Conservation (phyloP, 2,113 vertebrate genomes). For the Peucedramus taeniatus region DNA sequence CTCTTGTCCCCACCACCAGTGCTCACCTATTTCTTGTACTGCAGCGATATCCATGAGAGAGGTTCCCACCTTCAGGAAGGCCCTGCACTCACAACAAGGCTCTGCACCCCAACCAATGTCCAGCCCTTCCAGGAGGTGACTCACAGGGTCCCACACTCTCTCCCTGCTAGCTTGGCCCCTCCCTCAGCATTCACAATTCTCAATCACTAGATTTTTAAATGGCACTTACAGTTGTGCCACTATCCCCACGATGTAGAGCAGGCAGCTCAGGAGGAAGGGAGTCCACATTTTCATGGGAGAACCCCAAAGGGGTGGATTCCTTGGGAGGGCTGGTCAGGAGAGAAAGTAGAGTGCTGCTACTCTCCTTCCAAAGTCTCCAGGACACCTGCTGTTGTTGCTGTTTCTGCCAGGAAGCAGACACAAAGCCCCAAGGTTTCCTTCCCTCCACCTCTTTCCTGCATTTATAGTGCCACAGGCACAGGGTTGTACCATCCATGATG, state of each 20-base stretch:
- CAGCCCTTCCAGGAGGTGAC: neutral
- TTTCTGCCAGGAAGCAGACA: neutral
- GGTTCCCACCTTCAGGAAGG: neutral
- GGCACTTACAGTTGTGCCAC: conserved; percentile 40
- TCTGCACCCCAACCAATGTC: neutral
- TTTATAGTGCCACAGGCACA: conserved; percentile 26
- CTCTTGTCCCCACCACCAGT: neutral
- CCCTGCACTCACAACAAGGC: neutral
- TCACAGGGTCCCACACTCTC: neutral
- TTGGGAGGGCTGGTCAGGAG: neutral
- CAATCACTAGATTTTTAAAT: neutral
- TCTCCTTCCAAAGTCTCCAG: neutral
- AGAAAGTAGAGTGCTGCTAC: neutral
- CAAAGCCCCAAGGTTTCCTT: neutral
- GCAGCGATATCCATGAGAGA: accelerated
- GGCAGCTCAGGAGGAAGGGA: neutral
- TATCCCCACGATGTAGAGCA: neutral
- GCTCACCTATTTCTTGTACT: neutral
- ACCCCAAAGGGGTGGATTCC: neutral
- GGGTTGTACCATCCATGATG: neutral
- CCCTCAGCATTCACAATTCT: neutral
- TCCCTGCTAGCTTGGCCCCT: neutral
- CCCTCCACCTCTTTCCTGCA: neutral
- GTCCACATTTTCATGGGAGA: conserved; percentile 7
- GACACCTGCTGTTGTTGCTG: neutral